These are phyloP conservation scores for Spodoptera frugiperda DNA, from an alignment of 1,140 invertebrate species.

Conservation along the genomic window DNA sequence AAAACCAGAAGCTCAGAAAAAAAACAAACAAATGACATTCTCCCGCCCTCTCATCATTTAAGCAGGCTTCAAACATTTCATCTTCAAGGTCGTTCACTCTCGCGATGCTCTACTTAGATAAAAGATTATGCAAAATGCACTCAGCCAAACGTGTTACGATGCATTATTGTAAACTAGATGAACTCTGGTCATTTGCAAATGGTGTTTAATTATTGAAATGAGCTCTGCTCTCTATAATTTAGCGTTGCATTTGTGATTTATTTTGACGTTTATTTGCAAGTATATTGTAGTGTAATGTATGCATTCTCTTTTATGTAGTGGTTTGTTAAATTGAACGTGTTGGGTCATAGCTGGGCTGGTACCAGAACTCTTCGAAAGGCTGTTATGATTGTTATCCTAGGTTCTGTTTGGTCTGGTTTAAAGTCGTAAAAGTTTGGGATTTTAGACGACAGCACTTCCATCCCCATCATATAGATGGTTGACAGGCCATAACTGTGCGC, in stretches of 20 bases:
- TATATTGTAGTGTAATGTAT: background rate
- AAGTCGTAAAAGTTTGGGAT: no score
- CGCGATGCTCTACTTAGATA: slow-evolving; percentile 25
- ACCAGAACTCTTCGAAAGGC: no score
- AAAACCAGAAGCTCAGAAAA: no score
- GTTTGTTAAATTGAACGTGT: background rate
- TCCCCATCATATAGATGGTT: no score
- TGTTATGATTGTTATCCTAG: no score
- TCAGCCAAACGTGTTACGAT: slow-evolving; percentile 1
- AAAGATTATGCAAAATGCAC: slow-evolving; percentile 22
- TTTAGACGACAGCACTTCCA: no score
- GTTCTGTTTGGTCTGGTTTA: no score
- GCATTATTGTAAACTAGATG: slow-evolving; percentile 14
- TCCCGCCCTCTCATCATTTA: background rate
- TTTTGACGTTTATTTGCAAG: background rate
- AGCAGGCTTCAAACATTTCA: slow-evolving; percentile 7
- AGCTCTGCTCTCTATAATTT: background rate
- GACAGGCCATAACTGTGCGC: no score
- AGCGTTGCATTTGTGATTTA: background rate
- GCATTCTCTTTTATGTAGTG: background rate
- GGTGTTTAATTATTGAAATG: background rate
- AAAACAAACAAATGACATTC: background rate
- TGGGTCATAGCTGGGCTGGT: no score
- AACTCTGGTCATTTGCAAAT: background rate
- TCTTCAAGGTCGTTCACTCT: slow-evolving; percentile 11